Evolutionary conservation across 2,888 invertebrate species (phyloP), one percentile per base, ranked within the genome.

Genomic region (Scaptomyza cyrtandrae): DNA sequence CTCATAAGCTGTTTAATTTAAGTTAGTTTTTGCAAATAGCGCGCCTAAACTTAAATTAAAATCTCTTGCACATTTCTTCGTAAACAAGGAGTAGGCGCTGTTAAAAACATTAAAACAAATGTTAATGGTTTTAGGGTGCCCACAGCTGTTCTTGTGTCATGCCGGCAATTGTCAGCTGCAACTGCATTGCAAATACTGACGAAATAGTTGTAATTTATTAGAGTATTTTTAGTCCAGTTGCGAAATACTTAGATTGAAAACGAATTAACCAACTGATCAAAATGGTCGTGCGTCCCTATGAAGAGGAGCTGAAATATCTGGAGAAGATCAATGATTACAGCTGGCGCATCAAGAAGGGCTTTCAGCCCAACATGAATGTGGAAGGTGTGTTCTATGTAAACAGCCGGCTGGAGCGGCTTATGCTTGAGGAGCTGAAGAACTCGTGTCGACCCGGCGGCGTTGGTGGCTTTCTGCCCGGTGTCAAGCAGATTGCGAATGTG

Each of bases 361-460:
- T 99, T 92, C 99, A 99, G 90, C 98, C 99, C 0, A 99, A 99
- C 89, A 99, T 99, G 99, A 99, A 11, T 98, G 99, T 93, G 97
- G 99, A 99, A 93, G 99, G 99, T 16, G 93, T 97, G 31, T 99
- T 99, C 92, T 99, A 98, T 92, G 99, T 99, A 0, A 99, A 99
- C 90, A 94, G 94, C 69, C 95, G 95, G 6, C 93, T 99, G 79
- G 99, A 99, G 92, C 96, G 95, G 85, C 93, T 99, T 2, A 99
- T 99, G 99, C 95, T 99, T 90, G 99, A 99, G 45, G 99, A 99
- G 92, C 92, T 99, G 74, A 94, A 95, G 84, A 98, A 98, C 92
- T 94, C 98, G 0, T 98, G 98, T 90, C 94, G 97, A 44, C 97
- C 97, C 3, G 97, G 97, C 7, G 95, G 95, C 93, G 94, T 97